These are phyloP conservation scores for Oncorhynchus tshawytscha DNA, from an alignment of 2,113 vertebrate genomes.

Conservation along the genomic window DNA sequence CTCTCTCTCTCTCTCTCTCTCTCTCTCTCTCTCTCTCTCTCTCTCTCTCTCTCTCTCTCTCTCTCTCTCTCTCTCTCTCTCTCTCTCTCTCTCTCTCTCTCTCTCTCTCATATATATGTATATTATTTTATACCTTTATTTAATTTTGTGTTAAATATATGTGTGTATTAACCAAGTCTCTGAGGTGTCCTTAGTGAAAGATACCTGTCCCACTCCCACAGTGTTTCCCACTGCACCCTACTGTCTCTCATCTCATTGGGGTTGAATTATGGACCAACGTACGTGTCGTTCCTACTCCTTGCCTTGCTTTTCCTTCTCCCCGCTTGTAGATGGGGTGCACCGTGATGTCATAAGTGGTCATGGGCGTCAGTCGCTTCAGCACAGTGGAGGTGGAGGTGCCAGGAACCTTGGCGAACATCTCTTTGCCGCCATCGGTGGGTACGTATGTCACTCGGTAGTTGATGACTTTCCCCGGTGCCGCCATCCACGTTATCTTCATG, in stretches of 20 bases:
- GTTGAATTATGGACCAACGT: constrained; percentile 74
- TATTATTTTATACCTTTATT: no score
- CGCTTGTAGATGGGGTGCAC: constrained; percentile 88
- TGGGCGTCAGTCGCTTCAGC: constrained; percentile 81
- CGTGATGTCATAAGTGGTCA: constrained; percentile 83
- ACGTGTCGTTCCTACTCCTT: constrained; percentile 97
- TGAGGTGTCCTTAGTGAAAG: constrained; percentile 15
- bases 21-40: no score
- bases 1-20: no score
- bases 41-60: no score
- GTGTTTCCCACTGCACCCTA: constrained; percentile 10
- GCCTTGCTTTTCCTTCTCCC: constrained; percentile 90
- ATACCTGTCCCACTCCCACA: neutral
- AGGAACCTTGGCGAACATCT: constrained; percentile 77
- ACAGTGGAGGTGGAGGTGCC: constrained; percentile 62
- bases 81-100: no score
- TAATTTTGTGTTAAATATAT: no score
- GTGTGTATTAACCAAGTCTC: constrained; percentile 2
- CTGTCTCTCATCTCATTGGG: constrained; percentile 52
- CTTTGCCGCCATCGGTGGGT: constrained; percentile 75
- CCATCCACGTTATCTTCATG: constrained; percentile 84
- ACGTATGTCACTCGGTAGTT: constrained; percentile 85
- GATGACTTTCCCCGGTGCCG: constrained; percentile 82
- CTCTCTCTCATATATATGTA: no score
- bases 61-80: no score